A percentile compares a stretch with the other conserved stretches of the same genome.
These are phyloP conservation scores for Maccullochella peelii DNA, from an alignment of 2,113 vertebrate genomes.

Conservation along the genomic window DNA sequence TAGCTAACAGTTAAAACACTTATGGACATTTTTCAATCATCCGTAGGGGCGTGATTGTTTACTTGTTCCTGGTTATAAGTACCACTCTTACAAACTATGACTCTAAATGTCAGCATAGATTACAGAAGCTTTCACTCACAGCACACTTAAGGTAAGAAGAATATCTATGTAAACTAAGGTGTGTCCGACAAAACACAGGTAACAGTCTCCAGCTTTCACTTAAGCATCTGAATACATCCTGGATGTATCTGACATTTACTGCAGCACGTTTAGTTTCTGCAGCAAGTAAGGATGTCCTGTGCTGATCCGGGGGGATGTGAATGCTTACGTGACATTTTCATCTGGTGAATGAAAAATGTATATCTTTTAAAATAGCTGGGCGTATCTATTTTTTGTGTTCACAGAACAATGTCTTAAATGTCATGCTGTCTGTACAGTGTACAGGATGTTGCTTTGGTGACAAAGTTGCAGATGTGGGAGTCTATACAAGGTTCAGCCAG, in stretches of 20 bases:
- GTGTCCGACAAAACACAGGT: background rate
- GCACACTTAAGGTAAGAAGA: background rate
- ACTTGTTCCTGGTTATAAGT: background rate
- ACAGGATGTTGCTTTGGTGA: background rate
- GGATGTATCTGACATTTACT: background rate
- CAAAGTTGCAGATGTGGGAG: background rate
- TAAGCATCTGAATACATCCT: slow-evolving; percentile 1
- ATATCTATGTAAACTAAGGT: slow-evolving; percentile 29
- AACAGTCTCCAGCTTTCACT: background rate
- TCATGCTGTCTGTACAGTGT: background rate
- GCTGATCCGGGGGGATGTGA: background rate
- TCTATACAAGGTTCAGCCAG: background rate
- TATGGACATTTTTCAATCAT: background rate
- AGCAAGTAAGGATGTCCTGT: background rate
- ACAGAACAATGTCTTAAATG: slow-evolving; percentile 1
- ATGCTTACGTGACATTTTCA: background rate
- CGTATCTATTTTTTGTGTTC: background rate
- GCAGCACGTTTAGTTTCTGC: slow-evolving; percentile 7
- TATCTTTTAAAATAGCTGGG: background rate
- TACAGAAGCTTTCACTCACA: background rate
- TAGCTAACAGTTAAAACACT: background rate
- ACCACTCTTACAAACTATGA: background rate
- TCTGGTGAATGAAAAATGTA: background rate
- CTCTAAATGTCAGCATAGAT: background rate
- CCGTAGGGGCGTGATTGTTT: background rate